Conservation (phyloP, 64 coral and sea anemone species). For the Anthopleura sola region DNA sequence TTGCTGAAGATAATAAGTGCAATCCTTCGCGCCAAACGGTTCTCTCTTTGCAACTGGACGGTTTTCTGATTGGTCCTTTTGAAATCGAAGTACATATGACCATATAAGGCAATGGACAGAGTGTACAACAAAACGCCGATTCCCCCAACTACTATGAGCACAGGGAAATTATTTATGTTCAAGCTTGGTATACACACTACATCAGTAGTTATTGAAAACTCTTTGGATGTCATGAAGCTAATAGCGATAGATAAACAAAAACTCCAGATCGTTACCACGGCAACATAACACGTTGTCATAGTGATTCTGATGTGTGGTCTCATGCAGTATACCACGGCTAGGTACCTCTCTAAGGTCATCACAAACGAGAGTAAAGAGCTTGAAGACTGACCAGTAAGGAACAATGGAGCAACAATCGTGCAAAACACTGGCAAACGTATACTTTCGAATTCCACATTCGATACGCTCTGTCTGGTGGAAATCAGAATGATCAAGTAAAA, state of each 20-base stretch:
- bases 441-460: neutral
- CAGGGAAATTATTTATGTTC: neutral
- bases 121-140: neutral
- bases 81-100: conserved; percentile 2
- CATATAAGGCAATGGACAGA: neutral
- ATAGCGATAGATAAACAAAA: neutral
- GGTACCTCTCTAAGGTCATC: neutral
- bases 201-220: neutral
- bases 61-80: neutral
- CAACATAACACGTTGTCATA: neutral
- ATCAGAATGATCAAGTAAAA: neutral
- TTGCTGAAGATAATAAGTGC: neutral
- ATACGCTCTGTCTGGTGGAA: neutral
- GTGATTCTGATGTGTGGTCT: neutral
- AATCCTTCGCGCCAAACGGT: neutral
- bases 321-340: neutral
- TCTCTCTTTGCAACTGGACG: neutral
- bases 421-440: no score
- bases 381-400: neutral
- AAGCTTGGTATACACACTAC: neutral
- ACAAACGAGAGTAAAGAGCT: neutral
- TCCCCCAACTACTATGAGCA: neutral
- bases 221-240: neutral
- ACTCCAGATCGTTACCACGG: neutral
- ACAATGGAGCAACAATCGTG: neutral